Base-by-base conservation (phyloP, 2,797 vertebrate genomes). In the Taeniopygia guttata region DNA sequence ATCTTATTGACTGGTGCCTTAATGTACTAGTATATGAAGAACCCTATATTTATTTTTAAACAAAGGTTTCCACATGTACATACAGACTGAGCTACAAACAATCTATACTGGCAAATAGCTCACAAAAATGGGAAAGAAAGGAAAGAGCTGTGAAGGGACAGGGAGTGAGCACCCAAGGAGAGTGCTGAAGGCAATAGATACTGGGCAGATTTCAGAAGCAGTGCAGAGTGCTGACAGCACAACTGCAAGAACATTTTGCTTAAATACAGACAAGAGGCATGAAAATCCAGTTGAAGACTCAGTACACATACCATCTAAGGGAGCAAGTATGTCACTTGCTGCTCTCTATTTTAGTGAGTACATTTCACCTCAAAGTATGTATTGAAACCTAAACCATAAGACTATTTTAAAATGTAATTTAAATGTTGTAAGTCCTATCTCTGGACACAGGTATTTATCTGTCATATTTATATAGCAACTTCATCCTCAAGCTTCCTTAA, bases 391-490 rank as follows among this genome's bases (percentile, higher is more conserved):
- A 81, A 77, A 55, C 43, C 7, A 1, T 27, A 73, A 66, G 36
- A 72, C 48, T 92, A 89, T 91, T 93, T 94, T 38, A 76, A 89
- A 89, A 83, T 7, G 16, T 59, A 86, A 96, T 88, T 86, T 73
- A 63, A 84, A 67, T 36, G n/a, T 64, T 94, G 21, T 30, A 72
- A 74, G 64, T 74, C 49, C 49, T 75, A 66, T 42, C 62, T 84
- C 75, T 0, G 1, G 70, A 93, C 42, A 76, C 52, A 81, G 73
- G 79, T 73, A 90, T 72, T 89, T 36, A 83, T 94, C 86, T 94
- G 54, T 62, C 83, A 46, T 62, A 89, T 76, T 94, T 96, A 91
- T 79, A 86, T 2, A 84, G 73, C 32, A 92, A 79, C 40, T 75
- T 86, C 45, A 84, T 51, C 76, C 79, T 89, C 79, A 72, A 85